Percentiles rank a stretch among this genome's conserved stretches.
phyloP scores from a whole-genome alignment of 2,888 invertebrate genomes.

The Agrotis segetum region DNA sequence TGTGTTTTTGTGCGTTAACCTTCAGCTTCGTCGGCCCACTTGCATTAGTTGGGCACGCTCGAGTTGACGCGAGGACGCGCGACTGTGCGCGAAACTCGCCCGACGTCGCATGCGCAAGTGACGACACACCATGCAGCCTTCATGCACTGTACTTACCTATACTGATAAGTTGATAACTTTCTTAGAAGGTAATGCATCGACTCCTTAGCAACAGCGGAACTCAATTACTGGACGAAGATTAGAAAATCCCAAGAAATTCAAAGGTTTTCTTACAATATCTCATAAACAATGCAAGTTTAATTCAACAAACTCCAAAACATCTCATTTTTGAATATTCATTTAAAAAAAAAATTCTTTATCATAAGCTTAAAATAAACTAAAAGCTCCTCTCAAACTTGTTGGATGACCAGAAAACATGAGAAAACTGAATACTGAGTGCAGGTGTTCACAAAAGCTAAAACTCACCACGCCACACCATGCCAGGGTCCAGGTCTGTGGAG shows the following conservation, averaged over 20 bases:
- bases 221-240: not conserved
- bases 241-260: not conserved
- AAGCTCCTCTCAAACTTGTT: not conserved
- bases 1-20: conserved; percentile 87
- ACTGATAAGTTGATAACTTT: conserved; percentile 45
- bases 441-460: conserved; percentile 49
- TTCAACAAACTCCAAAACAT: not conserved
- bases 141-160: conserved; percentile 46
- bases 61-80: conserved; percentile 86
- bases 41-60: conserved; percentile 88
- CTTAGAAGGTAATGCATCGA: not conserved
- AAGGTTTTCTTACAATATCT: not conserved
- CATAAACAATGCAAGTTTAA: not conserved
- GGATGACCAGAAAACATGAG: not conserved
- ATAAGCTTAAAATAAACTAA: not conserved
- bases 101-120: conserved; percentile 51
- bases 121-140: conserved; percentile 55
- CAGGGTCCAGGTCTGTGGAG: conserved; percentile 85
- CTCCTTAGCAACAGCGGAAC: conserved; percentile 7
- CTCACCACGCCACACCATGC: conserved; percentile 88
- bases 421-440: not conserved
- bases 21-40: conserved; percentile 85
- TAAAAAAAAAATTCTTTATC: too few relatives aligned
- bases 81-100: conserved; percentile 82
- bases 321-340: too few relatives aligned